phyloP scores from a whole-genome alignment of 2,888 invertebrate genomes.

The Xanthia icteritia region DNA sequence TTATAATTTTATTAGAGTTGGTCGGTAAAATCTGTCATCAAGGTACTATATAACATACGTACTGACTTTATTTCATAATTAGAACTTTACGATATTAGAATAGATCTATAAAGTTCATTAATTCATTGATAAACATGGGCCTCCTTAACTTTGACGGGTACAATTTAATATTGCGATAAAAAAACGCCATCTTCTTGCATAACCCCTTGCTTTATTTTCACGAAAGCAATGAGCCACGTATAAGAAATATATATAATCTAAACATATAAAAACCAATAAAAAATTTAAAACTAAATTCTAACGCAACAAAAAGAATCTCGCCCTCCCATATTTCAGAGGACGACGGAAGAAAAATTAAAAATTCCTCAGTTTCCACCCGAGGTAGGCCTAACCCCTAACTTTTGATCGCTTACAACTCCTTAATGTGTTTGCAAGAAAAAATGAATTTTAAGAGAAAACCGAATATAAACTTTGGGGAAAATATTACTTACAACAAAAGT shows the following conservation, averaged over 20 bases:
- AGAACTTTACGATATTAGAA: background rate
- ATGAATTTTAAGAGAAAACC: slow-evolving; percentile 31
- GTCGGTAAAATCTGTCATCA: background rate
- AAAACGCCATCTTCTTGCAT: background rate
- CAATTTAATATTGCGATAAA: background rate
- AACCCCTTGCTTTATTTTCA: background rate
- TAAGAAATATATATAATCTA: background rate
- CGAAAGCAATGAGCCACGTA: background rate
- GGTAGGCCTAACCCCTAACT: slow-evolving; percentile 43
- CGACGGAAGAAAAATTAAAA: slow-evolving; percentile 57
- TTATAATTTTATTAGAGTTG: too few relatives aligned
- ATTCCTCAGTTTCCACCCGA: slow-evolving; percentile 44
- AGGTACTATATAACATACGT: background rate
- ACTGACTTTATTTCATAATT: background rate
- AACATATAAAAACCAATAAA: slow-evolving; percentile 15
- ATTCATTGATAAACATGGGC: too few relatives aligned
- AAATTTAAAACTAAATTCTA: slow-evolving; percentile 27
- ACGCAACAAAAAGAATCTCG: slow-evolving; percentile 6
- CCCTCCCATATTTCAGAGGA: slow-evolving; percentile 25
- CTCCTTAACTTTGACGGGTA: too few relatives aligned
- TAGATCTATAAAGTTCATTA: background rate
- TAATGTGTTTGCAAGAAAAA: slow-evolving; percentile 53
- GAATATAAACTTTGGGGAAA: slow-evolving; percentile 36
- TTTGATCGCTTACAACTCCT: slow-evolving; percentile 55
- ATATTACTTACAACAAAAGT: slow-evolving; percentile 22